Conservation (phyloP, 1,140 invertebrate genomes). For the Meloidogyne exigua region DNA sequence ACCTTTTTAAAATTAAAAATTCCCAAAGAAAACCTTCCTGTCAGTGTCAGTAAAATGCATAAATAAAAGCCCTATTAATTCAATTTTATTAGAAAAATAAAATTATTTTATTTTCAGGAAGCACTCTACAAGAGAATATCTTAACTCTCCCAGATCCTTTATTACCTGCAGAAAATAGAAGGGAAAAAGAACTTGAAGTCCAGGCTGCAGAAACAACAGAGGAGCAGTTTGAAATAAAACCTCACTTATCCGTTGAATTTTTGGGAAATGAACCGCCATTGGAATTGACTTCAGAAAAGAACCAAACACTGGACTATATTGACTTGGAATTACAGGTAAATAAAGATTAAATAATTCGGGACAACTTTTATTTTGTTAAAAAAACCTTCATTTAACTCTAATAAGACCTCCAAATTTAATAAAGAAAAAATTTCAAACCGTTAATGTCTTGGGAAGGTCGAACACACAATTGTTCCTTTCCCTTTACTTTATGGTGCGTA, state of each 20-base stretch:
- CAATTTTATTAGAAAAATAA: too few relatives aligned
- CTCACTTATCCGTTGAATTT: neutral
- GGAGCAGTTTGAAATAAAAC: neutral
- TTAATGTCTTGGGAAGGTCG: too few relatives aligned
- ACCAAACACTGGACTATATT: constrained; percentile 2
- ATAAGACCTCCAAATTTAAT: neutral
- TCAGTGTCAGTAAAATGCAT: too few relatives aligned
- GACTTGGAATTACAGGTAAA: constrained; percentile 25
- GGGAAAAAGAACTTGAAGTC: neutral
- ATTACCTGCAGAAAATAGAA: neutral
- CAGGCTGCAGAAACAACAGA: neutral
- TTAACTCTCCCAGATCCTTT: neutral
- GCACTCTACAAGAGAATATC: neutral
- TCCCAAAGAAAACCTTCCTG: too few relatives aligned
- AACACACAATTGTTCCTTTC: too few relatives aligned
- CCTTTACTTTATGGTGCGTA: too few relatives aligned
- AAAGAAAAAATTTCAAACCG: too few relatives aligned
- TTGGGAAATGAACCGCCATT: neutral
- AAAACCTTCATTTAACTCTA: neutral
- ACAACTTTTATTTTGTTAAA: too few relatives aligned
- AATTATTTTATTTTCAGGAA: too few relatives aligned
- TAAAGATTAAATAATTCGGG: too few relatives aligned
- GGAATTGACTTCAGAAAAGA: constrained; percentile 9
- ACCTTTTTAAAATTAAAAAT: too few relatives aligned
- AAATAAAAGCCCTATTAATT: too few relatives aligned